Conservation (phyloP, 2,888 invertebrate genomes). For the Leistus spinibarbis region DNA sequence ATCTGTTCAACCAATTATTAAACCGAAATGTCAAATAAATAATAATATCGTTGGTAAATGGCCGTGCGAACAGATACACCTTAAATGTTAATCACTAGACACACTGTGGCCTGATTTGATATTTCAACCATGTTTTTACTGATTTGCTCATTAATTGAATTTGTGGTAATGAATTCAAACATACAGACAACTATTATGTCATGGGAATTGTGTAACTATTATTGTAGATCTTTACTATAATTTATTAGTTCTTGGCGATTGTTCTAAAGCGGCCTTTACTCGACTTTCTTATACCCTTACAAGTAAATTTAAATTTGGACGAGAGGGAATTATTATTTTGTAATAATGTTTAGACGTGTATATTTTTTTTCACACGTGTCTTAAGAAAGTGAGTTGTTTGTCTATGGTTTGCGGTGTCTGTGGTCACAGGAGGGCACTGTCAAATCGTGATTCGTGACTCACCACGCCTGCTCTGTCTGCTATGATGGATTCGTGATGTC, state of each 20-base stretch:
- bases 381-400: not conserved
- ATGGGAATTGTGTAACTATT: too few species aligned
- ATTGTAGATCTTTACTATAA: too few species aligned
- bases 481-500: slow-evolving; percentile 1
- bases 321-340: too few species aligned
- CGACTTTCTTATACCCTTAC: too few species aligned
- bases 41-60: not conserved
- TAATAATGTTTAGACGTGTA: too few species aligned
- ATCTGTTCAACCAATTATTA: slow-evolving; percentile 1
- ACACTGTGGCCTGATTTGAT: not conserved
- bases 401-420: not conserved
- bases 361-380: not conserved
- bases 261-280: too few species aligned
- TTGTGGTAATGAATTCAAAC: not conserved
- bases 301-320: too few species aligned
- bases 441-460: slow-evolving; percentile 10
- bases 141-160: not conserved
- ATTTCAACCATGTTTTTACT: not conserved
- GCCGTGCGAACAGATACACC: not conserved
- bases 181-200: too few species aligned
- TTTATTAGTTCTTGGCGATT: too few species aligned
- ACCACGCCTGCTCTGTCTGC: not conserved
- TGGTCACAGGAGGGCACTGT: not conserved
- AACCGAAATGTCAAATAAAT: not conserved
- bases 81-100: not conserved